Evolutionary conservation across 2,888 invertebrate genomes (phyloP).

Genomic region (Furcula furcula): DNA sequence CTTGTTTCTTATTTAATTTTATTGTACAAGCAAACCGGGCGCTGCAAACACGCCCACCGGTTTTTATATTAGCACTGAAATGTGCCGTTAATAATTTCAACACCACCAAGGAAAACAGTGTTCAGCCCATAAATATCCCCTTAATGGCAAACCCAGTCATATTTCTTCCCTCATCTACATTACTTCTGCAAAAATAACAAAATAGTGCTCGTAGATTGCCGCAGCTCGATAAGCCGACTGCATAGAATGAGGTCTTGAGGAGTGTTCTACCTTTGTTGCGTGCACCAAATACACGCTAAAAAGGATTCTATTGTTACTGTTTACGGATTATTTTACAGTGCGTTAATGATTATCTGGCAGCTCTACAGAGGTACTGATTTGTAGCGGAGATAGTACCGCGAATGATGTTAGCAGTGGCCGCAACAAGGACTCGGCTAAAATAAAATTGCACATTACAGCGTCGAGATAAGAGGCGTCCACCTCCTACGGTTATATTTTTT

Average conservation of each 20-base stretch:
- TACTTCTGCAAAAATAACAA: slow-evolving; percentile 75
- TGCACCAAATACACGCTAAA: slow-evolving; percentile 42
- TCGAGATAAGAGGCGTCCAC: slow-evolving; percentile 49
- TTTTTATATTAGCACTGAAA: slow-evolving; percentile 37
- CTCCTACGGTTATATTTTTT: slow-evolving; percentile 41
- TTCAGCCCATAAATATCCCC: slow-evolving; percentile 57
- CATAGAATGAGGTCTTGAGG: slow-evolving; percentile 52
- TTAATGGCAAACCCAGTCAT: slow-evolving; percentile 63
- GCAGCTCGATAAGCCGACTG: slow-evolving; percentile 62
- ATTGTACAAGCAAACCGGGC: not conserved
- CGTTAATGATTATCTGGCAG: slow-evolving; percentile 44
- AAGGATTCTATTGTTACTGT: slow-evolving; percentile 41
- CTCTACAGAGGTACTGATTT: slow-evolving; percentile 65
- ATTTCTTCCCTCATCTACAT: slow-evolving; percentile 71
- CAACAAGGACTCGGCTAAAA: slow-evolving; percentile 68
- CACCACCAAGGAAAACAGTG: slow-evolving; percentile 52
- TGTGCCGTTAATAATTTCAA: slow-evolving; percentile 63
- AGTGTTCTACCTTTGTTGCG: slow-evolving; percentile 53
- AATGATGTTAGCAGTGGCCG: slow-evolving; percentile 65
- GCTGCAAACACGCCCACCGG: slow-evolving; percentile 10
- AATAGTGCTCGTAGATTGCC: slow-evolving; percentile 67
- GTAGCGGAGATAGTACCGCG: slow-evolving; percentile 64
- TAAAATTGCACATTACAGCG: slow-evolving; percentile 60
- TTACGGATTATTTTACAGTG: slow-evolving; percentile 50
- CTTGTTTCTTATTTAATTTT: not conserved